phyloP scores from a whole-genome alignment of 1,140 invertebrate species.

The Brachionus asplanchnoidis region DNA sequence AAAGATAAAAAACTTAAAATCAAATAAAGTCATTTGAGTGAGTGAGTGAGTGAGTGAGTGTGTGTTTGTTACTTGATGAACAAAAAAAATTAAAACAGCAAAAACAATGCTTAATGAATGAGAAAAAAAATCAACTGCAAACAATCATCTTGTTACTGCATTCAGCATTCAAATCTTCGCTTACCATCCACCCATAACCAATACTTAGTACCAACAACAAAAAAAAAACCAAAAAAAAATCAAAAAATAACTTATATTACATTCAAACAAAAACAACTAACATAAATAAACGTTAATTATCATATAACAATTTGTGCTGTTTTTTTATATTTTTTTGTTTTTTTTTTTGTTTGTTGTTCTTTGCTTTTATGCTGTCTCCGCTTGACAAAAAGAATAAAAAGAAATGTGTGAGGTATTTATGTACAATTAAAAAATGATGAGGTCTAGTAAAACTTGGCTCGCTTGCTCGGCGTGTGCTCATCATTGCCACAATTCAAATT shows the following conservation, averaged over 20 bases:
- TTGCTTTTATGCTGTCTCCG: not conserved
- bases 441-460: constrained; percentile 34
- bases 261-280: not conserved
- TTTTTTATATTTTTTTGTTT: no score
- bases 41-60: not conserved
- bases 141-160: no score
- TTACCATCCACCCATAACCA: no score
- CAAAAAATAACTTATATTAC: not conserved
- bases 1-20: not conserved
- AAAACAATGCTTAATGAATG: not conserved
- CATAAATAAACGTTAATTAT: not conserved
- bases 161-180: not conserved
- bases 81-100: not conserved
- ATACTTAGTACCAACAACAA: no score
- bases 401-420: not conserved
- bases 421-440: not conserved
- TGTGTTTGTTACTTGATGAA: not conserved
- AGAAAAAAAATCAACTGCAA: not conserved
- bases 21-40: not conserved
- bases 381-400: not conserved
- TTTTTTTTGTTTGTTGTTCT: not conserved
- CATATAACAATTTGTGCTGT: not conserved
- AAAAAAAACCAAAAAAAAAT: no score
- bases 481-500: not conserved
- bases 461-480: constrained; percentile 24